These are phyloP conservation scores for Euzophera pinguis DNA, from an alignment of 2,888 invertebrate genomes.

Conservation along the genomic window DNA sequence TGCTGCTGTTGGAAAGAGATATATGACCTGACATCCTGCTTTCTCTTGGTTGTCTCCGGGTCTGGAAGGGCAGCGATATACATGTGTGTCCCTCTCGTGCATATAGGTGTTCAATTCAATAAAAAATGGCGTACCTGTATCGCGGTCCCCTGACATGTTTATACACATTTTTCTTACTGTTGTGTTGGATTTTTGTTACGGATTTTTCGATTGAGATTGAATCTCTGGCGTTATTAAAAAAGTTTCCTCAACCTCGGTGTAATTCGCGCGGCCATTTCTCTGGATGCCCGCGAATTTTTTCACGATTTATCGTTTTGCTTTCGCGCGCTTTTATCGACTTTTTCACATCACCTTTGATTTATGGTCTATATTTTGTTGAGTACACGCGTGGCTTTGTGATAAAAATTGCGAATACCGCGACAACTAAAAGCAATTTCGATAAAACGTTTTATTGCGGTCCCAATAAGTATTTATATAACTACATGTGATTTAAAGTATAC, in stretches of 20 bases:
- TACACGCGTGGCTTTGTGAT: conserved; percentile 23
- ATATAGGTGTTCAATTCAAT: conserved; percentile 74
- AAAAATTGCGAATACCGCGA: conserved; percentile 14
- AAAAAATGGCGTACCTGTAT: conserved; percentile 77
- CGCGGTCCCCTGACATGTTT: conserved; percentile 71
- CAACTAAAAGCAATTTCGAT: conserved; percentile 15
- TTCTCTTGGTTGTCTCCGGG: conserved; percentile 32
- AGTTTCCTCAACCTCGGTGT: conserved; percentile 49
- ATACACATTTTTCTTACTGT: conserved; percentile 75
- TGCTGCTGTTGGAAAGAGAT: conserved; percentile 50
- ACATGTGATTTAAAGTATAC: too few relatives aligned
- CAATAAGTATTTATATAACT: too few relatives aligned
- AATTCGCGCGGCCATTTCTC: conserved; percentile 63
- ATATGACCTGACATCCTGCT: conserved; percentile 42
- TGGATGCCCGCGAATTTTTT: conserved; percentile 49
- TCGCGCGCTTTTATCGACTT: conserved; percentile 27
- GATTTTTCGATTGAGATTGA: conserved; percentile 73
- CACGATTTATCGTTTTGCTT: conserved; percentile 39
- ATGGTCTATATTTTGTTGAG: conserved; percentile 34
- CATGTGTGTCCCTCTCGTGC: conserved; percentile 58
- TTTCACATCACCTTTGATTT: conserved; percentile 39
- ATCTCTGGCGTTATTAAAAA: conserved; percentile 74
- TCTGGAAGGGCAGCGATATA: conserved; percentile 52
- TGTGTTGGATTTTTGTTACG: conserved; percentile 65
- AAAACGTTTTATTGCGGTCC: conserved; percentile 9